These are phyloP conservation scores for Xanthia togata DNA, from an alignment of 2,888 invertebrate genomes.

Conservation along the genomic window DNA sequence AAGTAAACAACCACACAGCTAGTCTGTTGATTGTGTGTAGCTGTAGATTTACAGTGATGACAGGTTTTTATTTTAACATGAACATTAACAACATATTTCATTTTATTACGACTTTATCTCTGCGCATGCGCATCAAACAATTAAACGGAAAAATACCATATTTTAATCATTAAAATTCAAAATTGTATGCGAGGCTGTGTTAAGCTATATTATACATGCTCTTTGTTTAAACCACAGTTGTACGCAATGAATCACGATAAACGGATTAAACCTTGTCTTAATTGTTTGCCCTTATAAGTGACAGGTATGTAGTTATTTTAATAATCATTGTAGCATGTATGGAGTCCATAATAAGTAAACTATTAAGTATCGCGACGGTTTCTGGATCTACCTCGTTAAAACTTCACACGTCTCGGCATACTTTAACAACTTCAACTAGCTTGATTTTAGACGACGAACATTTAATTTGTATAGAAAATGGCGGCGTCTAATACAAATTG, in stretches of 20 bases:
- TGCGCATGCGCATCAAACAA: constrained; percentile 32
- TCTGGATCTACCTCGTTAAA: constrained; percentile 79
- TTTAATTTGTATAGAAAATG: constrained; percentile 72
- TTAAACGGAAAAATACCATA: constrained; percentile 29
- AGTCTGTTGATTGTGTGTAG: neutral
- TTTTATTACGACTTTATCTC: constrained; percentile 25
- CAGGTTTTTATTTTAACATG: constrained; percentile 18
- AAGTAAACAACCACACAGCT: neutral
- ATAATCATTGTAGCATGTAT: constrained; percentile 45
- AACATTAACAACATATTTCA: neutral
- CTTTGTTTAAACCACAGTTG: constrained; percentile 49
- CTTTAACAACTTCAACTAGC: constrained; percentile 77
- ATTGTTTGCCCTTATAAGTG: constrained; percentile 57
- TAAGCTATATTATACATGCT: constrained; percentile 7
- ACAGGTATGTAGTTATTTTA: constrained; percentile 46
- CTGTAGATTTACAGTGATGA: neutral
- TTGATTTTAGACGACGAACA: constrained; percentile 74
- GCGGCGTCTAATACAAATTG: constrained; percentile 51
- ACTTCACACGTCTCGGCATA: constrained; percentile 79
- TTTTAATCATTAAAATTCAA: neutral
- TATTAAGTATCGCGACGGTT: constrained; percentile 73
- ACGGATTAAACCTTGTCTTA: constrained; percentile 54
- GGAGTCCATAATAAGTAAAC: constrained; percentile 63
- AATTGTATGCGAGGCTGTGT: neutral
- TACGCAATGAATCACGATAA: constrained; percentile 55